Evolutionary conservation across 1,140 invertebrate species (phyloP).

Genomic region (Parapsyche elsis): DNA sequence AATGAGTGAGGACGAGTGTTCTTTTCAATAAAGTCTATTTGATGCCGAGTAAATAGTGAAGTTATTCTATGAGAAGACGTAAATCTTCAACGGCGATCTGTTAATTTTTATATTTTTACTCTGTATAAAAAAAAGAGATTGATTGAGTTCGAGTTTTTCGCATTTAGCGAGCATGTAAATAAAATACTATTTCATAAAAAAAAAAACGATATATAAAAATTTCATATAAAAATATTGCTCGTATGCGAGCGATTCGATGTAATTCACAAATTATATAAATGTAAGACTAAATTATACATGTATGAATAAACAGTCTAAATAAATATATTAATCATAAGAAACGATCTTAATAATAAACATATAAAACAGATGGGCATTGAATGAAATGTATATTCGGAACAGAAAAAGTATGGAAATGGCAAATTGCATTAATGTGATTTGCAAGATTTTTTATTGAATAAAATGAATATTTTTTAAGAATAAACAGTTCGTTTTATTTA

Average conservation of each 20-base stretch:
- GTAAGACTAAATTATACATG: conserved; percentile 15
- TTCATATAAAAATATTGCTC: not conserved
- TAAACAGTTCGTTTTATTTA: conserved; percentile 37
- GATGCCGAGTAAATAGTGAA: conserved; percentile 8
- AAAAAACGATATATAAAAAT: not conserved
- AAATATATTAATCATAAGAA: conserved; percentile 25
- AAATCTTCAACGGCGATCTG: conserved; percentile 8
- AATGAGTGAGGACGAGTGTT: conserved; percentile 31
- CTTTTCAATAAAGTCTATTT: conserved; percentile 20
- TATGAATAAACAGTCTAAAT: conserved; percentile 16
- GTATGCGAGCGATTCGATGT: conserved; percentile 8
- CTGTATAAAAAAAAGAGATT: not conserved
- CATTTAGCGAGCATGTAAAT: conserved; percentile 12
- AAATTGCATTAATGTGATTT: conserved; percentile 49
- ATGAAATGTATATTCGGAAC: conserved; percentile 1
- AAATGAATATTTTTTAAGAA: conserved; percentile 54
- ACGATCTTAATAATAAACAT: conserved; percentile 28
- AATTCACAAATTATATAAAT: conserved; percentile 36
- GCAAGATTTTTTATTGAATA: conserved; percentile 54
- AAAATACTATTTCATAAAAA: not conserved
- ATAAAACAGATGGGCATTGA: conserved; percentile 22
- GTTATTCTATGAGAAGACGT: conserved; percentile 5
- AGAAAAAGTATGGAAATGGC: conserved; percentile 16
- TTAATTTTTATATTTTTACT: conserved; percentile 7
- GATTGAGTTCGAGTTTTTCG: not conserved